phyloP scores from a whole-genome alignment of 1,140 invertebrate species.

The Drosophila setifemur region DNA sequence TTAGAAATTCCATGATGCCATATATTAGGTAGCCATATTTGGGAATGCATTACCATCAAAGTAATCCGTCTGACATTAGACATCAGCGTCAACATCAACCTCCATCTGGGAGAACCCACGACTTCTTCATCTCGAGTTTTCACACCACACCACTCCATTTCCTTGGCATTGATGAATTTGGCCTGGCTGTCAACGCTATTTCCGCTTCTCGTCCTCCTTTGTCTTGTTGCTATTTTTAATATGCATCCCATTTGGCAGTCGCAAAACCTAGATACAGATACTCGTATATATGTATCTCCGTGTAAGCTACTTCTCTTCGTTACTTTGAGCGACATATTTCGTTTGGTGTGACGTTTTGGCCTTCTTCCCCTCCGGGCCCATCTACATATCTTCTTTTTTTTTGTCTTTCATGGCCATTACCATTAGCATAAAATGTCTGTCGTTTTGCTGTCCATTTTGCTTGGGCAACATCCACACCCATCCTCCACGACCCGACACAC shows the following conservation, averaged over 20 bases:
- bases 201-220: constrained; percentile 7
- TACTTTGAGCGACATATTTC: constrained; percentile 48
- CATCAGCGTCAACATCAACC: constrained; percentile 21
- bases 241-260: constrained; percentile 57
- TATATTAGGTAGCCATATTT: too few species aligned
- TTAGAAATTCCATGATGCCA: too few species aligned
- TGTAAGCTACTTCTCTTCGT: constrained; percentile 41
- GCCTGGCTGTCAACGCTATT: constrained; percentile 29
- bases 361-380: constrained; percentile 11
- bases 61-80: constrained; percentile 23
- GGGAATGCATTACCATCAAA: constrained; percentile 7
- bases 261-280: constrained; percentile 37
- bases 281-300: constrained; percentile 38
- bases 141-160: background rate
- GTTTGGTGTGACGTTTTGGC: constrained; percentile 16
- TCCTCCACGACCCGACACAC: constrained; percentile 13
- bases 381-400: constrained; percentile 18
- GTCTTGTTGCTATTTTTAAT: constrained; percentile 62
- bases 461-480: too few species aligned
- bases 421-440: constrained; percentile 69
- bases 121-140: background rate
- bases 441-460: constrained; percentile 30
- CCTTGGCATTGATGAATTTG: constrained; percentile 68
- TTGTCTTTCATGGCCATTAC: constrained; percentile 40
- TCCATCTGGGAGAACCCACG: constrained; percentile 1